Percentiles rank a stretch among this genome's conserved stretches.
These are phyloP conservation scores for Rhinoraja longicauda DNA, from an alignment of 2,797 vertebrate species.

Conservation along the genomic window DNA sequence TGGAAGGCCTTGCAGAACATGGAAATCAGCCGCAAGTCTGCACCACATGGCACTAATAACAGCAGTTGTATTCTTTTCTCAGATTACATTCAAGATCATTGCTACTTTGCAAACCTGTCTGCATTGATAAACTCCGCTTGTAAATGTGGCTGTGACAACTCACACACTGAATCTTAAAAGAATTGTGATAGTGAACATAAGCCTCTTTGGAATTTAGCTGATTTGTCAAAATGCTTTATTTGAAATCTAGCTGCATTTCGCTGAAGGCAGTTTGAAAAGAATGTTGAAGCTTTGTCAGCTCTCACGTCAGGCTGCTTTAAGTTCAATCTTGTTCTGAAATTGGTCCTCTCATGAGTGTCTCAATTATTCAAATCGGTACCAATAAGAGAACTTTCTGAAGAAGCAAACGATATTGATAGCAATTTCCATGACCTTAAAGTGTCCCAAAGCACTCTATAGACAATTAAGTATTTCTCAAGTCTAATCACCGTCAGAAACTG, in stretches of 20 bases:
- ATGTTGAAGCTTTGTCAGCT: not conserved
- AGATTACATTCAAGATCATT: not conserved
- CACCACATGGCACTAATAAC: not conserved
- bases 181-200: not conserved
- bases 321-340: not conserved
- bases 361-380: not conserved
- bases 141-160: not conserved
- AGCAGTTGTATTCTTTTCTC: not conserved
- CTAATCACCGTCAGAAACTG: not conserved
- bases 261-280: not conserved
- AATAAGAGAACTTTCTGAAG: not conserved
- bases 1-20: not conserved
- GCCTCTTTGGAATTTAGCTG: not conserved
- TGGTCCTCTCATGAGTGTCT: not conserved
- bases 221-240: not conserved
- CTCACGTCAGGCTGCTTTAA: not conserved
- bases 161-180: not conserved
- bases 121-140: not conserved
- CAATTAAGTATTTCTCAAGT: not conserved
- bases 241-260: not conserved
- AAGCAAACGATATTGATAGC: not conserved
- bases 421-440: not conserved
- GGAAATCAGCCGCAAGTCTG: not conserved
- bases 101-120: not conserved
- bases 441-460: slow-evolving; percentile 6